Percentiles rank a stretch among this genome's conserved stretches.
Conservation (phyloP, 35 echinoderm and acorn worm genomes). For the Strongylocentrotus purpuratus region DNA sequence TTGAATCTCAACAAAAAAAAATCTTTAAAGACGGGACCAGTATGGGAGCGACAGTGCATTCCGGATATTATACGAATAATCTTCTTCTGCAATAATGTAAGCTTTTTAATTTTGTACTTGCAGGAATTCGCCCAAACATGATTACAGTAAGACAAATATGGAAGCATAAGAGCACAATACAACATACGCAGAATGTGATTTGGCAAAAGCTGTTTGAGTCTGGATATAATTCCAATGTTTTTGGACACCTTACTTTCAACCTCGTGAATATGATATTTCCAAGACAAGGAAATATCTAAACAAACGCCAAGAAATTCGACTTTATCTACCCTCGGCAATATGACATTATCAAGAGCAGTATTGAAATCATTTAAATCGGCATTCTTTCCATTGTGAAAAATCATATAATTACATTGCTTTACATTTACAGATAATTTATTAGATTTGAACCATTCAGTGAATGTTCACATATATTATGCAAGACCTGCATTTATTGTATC, state of each 20-base stretch:
- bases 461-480: background rate
- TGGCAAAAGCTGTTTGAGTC: background rate
- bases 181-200: background rate
- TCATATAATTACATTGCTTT: background rate
- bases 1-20: too few relatives aligned
- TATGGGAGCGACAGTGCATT: too few relatives aligned
- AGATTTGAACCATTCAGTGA: background rate
- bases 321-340: background rate
- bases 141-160: background rate
- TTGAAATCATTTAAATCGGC: background rate
- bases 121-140: background rate
- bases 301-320: background rate
- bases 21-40: too few relatives aligned
- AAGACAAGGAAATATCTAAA: background rate
- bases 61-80: slow-evolving; percentile 18
- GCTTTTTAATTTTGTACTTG: background rate
- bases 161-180: background rate
- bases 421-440: background rate
- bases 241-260: background rate
- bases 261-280: background rate
- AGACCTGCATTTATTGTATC: background rate
- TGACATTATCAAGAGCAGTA: background rate
- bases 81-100: background rate
- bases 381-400: background rate
- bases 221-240: background rate